phyloP scores from a whole-genome alignment of 2,797 vertebrate genomes.

The Anolis apletophallus region DNA sequence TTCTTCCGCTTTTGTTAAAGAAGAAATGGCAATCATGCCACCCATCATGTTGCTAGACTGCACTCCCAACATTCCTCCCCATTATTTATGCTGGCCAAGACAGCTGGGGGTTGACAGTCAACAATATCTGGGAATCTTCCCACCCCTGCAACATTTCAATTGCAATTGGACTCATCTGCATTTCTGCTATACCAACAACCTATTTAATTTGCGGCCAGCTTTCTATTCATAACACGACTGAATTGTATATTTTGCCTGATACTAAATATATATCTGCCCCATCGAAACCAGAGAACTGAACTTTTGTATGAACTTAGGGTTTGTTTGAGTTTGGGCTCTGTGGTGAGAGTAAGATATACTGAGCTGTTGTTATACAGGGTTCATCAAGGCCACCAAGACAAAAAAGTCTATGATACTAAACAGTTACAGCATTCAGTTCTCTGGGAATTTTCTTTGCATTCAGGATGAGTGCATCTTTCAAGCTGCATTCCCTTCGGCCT shows the following conservation, averaged over 20 bases:
- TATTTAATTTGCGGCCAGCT: background rate
- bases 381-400: background rate
- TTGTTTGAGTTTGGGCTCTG: background rate
- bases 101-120: no score
- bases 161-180: background rate
- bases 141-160: background rate
- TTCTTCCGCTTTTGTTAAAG: background rate
- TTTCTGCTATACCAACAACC: background rate
- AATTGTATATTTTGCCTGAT: background rate
- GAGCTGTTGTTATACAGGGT: background rate
- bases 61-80: no score
- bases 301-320: background rate
- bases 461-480: slow-evolving; percentile 29
- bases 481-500: slow-evolving; percentile 58
- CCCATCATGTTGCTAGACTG: no score
- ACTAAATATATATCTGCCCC: background rate
- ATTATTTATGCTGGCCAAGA: no score
- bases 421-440: background rate
- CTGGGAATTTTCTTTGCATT: slow-evolving; percentile 14
- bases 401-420: background rate
- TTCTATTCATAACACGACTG: background rate
- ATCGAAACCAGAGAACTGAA: background rate
- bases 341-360: background rate
- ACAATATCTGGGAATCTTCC: no score
- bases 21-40: no score